phyloP scores from a whole-genome alignment of 2,113 vertebrate genomes.

The Uria lomvia region DNA sequence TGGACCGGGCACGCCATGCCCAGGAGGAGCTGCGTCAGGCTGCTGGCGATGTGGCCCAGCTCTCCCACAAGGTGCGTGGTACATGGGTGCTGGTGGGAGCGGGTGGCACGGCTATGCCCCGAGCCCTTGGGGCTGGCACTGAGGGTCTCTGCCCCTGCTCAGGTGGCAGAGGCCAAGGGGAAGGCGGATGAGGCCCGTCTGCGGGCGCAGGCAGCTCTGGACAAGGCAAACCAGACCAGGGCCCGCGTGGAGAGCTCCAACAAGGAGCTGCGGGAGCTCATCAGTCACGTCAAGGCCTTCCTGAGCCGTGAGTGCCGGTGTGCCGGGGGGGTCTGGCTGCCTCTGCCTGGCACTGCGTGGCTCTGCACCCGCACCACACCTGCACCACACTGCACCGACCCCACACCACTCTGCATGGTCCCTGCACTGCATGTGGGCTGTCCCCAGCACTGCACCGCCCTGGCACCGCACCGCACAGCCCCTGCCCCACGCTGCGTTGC shows the following conservation, averaged over 20 bases:
- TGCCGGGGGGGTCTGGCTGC: neutral
- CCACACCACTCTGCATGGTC: neutral
- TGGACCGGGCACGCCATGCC: conserved; percentile 85
- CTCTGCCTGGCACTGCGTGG: neutral
- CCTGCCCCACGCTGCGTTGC: neutral
- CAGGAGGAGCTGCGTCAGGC: conserved; percentile 73
- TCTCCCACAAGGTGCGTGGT: conserved; percentile 78
- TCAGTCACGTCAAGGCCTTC: conserved; percentile 92
- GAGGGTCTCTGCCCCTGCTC: neutral
- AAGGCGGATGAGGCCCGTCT: conserved; percentile 86
- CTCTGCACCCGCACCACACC: neutral
- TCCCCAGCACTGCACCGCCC: neutral
- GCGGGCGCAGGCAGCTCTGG: conserved; percentile 84
- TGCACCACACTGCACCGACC: neutral
- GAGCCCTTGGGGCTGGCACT: neutral
- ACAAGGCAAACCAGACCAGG: conserved; percentile 88
- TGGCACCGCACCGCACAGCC: neutral
- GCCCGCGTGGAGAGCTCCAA: conserved; percentile 89
- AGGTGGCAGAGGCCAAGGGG: conserved; percentile 88
- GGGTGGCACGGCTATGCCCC: neutral
- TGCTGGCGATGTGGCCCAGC: conserved; percentile 67
- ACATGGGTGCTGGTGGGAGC: rapidly evolving
- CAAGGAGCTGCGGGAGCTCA: conserved; percentile 90
- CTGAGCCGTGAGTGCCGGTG: conserved; percentile 84
- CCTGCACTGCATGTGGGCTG: neutral